These are phyloP conservation scores for Saimiri boliviensis DNA, from an alignment of 2,113 vertebrate genomes.

Conservation along the genomic window DNA sequence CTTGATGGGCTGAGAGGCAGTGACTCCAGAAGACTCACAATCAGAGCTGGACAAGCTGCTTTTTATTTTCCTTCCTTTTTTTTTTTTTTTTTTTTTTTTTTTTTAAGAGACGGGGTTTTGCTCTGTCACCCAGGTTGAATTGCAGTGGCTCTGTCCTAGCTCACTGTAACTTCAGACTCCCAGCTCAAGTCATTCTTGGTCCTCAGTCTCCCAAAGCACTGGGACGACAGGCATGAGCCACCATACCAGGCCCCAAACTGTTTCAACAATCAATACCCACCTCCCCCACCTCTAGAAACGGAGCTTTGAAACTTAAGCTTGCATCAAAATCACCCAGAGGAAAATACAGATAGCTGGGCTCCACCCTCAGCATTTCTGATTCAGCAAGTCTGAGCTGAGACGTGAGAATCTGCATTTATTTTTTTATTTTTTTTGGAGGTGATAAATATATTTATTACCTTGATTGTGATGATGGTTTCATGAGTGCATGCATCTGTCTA, in stretches of 20 bases:
- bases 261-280: not conserved
- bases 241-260: no score
- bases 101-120: no score
- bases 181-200: no score
- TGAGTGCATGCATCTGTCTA: not conserved
- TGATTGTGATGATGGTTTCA: not conserved
- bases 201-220: no score
- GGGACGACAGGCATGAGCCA: no score
- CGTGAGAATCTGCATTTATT: not conserved
- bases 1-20: not conserved
- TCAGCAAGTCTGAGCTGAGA: not conserved
- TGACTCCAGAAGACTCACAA: not conserved
- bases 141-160: no score
- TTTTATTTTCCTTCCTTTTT: no score
- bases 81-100: no score
- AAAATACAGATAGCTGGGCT: not conserved
- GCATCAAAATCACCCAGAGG: not conserved
- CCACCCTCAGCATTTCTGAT: not conserved
- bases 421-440: not conserved
- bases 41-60: not conserved
- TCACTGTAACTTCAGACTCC: no score
- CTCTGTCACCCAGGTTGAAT: no score
- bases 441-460: not conserved
- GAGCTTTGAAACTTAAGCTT: not conserved
- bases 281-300: rapidly evolving